A percentile compares a stretch with the other conserved stretches of the same genome.
Conservation (phyloP, 2,888 invertebrate genomes). For the Pteria penguin region DNA sequence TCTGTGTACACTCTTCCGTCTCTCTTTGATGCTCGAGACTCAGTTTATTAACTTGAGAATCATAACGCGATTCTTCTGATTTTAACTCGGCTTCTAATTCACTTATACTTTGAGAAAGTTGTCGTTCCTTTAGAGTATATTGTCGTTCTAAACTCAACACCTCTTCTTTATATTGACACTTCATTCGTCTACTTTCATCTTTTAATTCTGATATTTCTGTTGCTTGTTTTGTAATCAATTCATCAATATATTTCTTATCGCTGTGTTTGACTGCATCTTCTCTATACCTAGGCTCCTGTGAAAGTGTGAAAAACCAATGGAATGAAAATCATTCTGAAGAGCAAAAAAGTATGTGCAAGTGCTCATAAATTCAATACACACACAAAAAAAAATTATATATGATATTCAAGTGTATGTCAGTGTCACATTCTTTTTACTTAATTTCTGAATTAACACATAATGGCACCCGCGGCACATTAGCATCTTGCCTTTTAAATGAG, state of each 20-base stretch:
- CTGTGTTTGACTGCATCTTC: conserved; percentile 36
- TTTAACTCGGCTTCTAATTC: conserved; percentile 59
- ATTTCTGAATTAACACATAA: too few relatives aligned
- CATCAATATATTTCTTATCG: conserved; percentile 69
- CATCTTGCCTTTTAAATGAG: too few relatives aligned
- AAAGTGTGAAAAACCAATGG: too few relatives aligned
- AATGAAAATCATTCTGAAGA: too few relatives aligned
- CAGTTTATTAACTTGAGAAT: conserved; percentile 63
- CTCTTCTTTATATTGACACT: conserved; percentile 61
- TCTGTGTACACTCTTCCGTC: conserved; percentile 51
- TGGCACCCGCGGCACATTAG: too few relatives aligned
- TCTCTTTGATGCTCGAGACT: conserved; percentile 63
- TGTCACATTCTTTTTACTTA: too few relatives aligned
- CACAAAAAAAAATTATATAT: too few relatives aligned
- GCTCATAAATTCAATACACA: too few relatives aligned
- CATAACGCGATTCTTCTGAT: conserved; percentile 61
- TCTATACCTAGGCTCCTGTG: too few relatives aligned
- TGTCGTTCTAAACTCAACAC: conserved; percentile 59
- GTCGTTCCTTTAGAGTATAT: conserved; percentile 55
- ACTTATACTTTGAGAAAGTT: conserved; percentile 52
- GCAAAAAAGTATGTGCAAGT: too few relatives aligned
- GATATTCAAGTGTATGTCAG: too few relatives aligned
- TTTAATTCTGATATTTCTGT: conserved; percentile 69
- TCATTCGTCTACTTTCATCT: conserved; percentile 54
- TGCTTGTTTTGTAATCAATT: conserved; percentile 71